Conservation (phyloP, 2,113 vertebrate species). For the Vulpes ferrilata region DNA sequence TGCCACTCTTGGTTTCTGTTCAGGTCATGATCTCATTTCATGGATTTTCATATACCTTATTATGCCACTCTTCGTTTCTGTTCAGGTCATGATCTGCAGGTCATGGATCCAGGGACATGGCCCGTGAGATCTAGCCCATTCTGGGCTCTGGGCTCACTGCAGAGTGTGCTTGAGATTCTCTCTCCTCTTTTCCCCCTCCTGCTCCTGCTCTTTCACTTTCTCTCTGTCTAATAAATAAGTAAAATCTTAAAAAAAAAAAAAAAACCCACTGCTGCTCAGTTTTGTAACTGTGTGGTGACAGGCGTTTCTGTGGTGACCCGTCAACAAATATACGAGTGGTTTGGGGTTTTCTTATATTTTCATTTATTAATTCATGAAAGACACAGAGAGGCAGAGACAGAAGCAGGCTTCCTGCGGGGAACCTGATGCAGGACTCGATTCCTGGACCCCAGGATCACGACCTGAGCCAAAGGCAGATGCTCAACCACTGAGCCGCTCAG, state of each 20-base stretch:
- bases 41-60: neutral
- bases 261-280: neutral
- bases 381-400: no score
- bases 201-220: neutral
- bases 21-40: neutral
- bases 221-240: neutral
- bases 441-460: no score
- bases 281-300: neutral
- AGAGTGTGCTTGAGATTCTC: neutral
- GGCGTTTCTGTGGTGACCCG: neutral
- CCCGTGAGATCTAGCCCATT: neutral
- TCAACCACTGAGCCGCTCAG: no score
- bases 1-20: neutral
- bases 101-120: neutral
- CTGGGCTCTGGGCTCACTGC: neutral
- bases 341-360: no score
- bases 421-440: no score
- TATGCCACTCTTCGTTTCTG: neutral
- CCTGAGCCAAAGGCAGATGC: no score
- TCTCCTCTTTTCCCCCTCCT: neutral
- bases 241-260: neutral
- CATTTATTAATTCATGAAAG: no score
- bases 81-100: neutral
- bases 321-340: neutral
- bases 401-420: no score